A percentile compares a stretch with the other conserved stretches of the same genome.
These are phyloP conservation scores for Antigone vipio DNA, from an alignment of 2,113 vertebrate genomes.

Conservation along the genomic window DNA sequence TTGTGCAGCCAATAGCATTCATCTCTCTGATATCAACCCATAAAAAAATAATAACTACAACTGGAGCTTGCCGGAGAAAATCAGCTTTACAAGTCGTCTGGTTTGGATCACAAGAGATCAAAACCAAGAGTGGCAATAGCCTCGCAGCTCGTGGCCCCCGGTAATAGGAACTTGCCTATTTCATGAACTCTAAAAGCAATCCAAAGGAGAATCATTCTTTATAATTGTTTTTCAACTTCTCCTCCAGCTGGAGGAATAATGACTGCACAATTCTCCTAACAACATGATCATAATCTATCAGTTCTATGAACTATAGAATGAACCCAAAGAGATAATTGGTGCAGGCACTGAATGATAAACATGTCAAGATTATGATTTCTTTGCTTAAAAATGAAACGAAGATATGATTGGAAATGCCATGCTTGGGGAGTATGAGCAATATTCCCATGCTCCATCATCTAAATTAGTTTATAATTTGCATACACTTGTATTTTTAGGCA, in stretches of 20 bases:
- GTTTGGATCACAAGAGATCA: slow-evolving; percentile 13
- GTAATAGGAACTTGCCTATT: slow-evolving; percentile 36
- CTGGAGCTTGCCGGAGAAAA: neutral
- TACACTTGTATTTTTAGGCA: slow-evolving; percentile 58
- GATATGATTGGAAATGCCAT: slow-evolving; percentile 61
- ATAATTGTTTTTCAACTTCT: slow-evolving; percentile 65
- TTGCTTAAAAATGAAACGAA: slow-evolving; percentile 70
- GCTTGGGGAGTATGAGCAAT: slow-evolving; percentile 59
- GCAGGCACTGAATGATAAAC: slow-evolving; percentile 73
- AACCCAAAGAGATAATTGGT: slow-evolving; percentile 75
- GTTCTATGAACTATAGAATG: slow-evolving; percentile 63
- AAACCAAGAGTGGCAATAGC: neutral
- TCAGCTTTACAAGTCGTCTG: neutral
- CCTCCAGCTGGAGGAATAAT: slow-evolving; percentile 63
- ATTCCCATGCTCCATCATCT: slow-evolving; percentile 63
- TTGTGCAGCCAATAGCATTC: neutral
- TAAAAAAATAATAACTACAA: neutral
- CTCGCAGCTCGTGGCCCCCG: slow-evolving; percentile 1
- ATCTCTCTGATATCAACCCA: neutral
- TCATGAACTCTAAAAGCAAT: slow-evolving; percentile 38
- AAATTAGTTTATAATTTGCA: slow-evolving; percentile 72
- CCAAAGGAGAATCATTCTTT: slow-evolving; percentile 51
- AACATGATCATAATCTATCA: slow-evolving; percentile 72
- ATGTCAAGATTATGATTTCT: slow-evolving; percentile 75
- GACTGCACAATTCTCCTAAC: slow-evolving; percentile 68